A percentile compares a stretch with the other conserved stretches of the same genome.
These are phyloP conservation scores for Augochlora pura DNA, from an alignment of 1,140 invertebrate species.

Conservation along the genomic window DNA sequence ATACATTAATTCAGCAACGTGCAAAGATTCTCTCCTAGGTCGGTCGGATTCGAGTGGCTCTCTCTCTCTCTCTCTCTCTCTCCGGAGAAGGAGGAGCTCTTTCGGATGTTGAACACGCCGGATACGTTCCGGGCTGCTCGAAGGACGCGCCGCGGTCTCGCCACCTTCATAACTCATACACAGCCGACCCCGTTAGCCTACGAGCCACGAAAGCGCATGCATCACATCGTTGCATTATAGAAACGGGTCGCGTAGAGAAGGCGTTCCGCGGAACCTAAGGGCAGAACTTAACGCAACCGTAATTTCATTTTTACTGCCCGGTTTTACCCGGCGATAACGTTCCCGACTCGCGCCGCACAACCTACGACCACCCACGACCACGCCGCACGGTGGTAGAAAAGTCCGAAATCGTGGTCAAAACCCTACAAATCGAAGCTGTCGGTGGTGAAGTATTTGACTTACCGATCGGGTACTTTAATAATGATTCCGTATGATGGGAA, in stretches of 20 bases:
- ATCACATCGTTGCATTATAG: conserved; percentile 67
- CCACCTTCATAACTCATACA: conserved; percentile 56
- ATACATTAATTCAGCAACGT: conserved; percentile 52
- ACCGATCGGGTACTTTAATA: too few relatives aligned
- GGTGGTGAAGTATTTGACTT: too few relatives aligned
- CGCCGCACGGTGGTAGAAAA: conserved; percentile 6
- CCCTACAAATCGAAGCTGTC: too few relatives aligned
- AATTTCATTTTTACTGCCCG: conserved; percentile 69
- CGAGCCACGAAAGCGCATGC: conserved; percentile 50
- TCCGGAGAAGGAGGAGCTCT: conserved; percentile 32
- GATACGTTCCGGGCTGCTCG: conserved; percentile 49
- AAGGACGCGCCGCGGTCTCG: conserved; percentile 37
- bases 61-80: too few relatives aligned
- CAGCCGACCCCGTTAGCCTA: conserved; percentile 36
- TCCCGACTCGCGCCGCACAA: conserved; percentile 6
- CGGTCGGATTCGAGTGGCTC: conserved; percentile 36
- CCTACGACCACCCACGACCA: neutral
- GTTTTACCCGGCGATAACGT: conserved; percentile 59
- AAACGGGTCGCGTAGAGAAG: conserved; percentile 63
- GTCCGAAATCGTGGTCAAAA: too few relatives aligned
- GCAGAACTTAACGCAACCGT: conserved; percentile 61
- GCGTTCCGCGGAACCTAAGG: conserved; percentile 40
- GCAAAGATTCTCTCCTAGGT: conserved; percentile 49
- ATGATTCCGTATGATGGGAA: too few relatives aligned
- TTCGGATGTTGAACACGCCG: conserved; percentile 57